Conservation (phyloP, 2,113 vertebrate genomes). For the Tragelaphus strepsiceros region DNA sequence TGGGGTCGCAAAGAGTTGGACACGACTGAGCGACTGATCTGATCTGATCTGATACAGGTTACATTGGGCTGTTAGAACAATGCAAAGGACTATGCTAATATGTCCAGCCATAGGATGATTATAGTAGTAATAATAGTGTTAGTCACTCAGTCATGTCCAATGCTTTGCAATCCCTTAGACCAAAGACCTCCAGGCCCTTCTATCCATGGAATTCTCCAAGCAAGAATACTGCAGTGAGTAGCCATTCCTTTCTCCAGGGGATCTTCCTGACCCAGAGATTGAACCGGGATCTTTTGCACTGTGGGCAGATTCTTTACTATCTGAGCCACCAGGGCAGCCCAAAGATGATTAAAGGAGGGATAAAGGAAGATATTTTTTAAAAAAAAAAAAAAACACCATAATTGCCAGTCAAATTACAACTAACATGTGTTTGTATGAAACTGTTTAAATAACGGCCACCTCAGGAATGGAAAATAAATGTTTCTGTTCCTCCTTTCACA, state of each 20-base stretch:
- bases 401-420: not conserved
- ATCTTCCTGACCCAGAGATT: not conserved
- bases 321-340: not conserved
- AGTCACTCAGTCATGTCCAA: not conserved
- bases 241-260: not conserved
- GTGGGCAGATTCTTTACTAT: not conserved
- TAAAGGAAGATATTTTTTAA: not conserved
- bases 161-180: not conserved
- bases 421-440: not conserved
- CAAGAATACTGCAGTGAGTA: not conserved
- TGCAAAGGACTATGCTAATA: not conserved
- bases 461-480: slow-evolving; percentile 28
- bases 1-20: too few species aligned
- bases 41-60: too few species aligned
- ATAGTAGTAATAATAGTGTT: not conserved
- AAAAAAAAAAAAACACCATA: not conserved
- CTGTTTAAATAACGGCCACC: not conserved
- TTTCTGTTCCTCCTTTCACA: not conserved
- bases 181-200: not conserved
- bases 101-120: not conserved
- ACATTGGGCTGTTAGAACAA: slow-evolving; percentile 26
- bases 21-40: too few species aligned
- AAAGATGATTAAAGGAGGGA: not conserved
- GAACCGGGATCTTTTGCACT: not conserved
- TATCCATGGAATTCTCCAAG: not conserved